Conservation (phyloP, 2,797 vertebrate species). For the Aselliscus stoliczkanus region DNA sequence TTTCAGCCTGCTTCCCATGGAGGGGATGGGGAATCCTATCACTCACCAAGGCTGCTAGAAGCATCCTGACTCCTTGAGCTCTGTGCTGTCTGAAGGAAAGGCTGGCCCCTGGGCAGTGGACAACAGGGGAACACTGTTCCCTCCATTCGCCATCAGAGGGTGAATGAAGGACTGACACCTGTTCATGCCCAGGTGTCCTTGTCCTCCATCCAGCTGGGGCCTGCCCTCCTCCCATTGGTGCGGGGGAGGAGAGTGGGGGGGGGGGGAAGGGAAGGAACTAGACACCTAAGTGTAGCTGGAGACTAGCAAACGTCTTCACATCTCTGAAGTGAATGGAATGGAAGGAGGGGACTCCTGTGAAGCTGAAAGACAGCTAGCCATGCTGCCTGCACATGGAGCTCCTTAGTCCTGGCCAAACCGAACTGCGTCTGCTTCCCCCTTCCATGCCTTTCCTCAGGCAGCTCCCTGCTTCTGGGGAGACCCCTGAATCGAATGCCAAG, state of each 20-base stretch:
- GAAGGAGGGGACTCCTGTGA: neutral
- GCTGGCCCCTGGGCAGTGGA: neutral
- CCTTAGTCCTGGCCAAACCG: neutral
- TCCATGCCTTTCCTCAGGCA: neutral
- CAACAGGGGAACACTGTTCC: neutral
- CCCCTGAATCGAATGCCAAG: neutral
- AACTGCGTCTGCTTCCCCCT: neutral
- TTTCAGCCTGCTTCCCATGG: neutral
- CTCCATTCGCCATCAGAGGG: neutral
- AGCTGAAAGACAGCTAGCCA: neutral
- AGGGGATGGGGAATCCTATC: neutral
- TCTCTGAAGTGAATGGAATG: neutral
- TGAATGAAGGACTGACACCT: neutral
- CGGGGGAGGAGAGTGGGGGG: neutral
- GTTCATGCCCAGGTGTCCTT: neutral
- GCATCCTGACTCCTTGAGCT: neutral
- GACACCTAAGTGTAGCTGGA: neutral
- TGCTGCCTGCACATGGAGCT: neutral
- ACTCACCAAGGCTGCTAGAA: neutral
- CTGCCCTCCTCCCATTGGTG: neutral
- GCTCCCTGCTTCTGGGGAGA: neutral
- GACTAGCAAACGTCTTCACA: neutral
- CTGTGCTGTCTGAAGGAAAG: neutral
- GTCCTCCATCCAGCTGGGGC: neutral
- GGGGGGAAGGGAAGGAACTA: neutral